A percentile compares a stretch with the other conserved stretches of the same genome.
phyloP scores from a whole-genome alignment of 2,113 vertebrate species.

The Semnornis frantzii region DNA sequence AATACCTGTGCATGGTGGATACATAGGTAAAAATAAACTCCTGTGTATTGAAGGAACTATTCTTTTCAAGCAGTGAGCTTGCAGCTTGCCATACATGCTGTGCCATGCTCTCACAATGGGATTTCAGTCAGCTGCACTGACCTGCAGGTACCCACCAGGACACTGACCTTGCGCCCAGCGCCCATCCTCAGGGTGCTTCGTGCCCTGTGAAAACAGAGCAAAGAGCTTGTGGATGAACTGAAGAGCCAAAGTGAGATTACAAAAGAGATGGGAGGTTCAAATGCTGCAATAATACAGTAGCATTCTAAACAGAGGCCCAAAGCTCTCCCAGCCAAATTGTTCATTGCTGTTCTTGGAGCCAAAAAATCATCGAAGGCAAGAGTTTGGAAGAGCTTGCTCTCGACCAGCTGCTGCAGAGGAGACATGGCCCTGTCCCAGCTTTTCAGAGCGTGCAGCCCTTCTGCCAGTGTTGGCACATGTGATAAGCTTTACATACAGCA shows the following conservation, averaged over 20 bases:
- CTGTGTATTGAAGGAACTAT: neutral
- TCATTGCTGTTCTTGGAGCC: rapidly evolving
- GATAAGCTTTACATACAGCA: neutral
- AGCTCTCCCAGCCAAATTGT: neutral
- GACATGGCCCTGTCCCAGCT: neutral
- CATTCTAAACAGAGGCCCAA: rapidly evolving
- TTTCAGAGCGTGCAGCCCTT: neutral
- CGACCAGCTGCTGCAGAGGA: neutral
- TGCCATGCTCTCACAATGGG: neutral
- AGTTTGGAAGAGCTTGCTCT: neutral
- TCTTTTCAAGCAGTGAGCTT: neutral
- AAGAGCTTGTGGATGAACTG: rapidly evolving
- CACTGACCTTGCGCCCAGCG: rapidly evolving
- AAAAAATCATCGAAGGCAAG: neutral
- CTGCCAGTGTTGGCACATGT: neutral
- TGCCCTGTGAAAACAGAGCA: neutral
- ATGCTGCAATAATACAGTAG: neutral
- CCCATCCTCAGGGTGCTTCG: neutral
- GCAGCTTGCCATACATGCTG: neutral
- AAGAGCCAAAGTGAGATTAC: neutral
- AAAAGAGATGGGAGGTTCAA: neutral
- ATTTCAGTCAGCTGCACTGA: neutral
- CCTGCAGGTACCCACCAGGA: neutral
- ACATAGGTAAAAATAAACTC: rapidly evolving
- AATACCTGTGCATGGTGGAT: neutral